Conservation (phyloP, 1,140 invertebrate species). For the Rhynchophorus ferrugineus region DNA sequence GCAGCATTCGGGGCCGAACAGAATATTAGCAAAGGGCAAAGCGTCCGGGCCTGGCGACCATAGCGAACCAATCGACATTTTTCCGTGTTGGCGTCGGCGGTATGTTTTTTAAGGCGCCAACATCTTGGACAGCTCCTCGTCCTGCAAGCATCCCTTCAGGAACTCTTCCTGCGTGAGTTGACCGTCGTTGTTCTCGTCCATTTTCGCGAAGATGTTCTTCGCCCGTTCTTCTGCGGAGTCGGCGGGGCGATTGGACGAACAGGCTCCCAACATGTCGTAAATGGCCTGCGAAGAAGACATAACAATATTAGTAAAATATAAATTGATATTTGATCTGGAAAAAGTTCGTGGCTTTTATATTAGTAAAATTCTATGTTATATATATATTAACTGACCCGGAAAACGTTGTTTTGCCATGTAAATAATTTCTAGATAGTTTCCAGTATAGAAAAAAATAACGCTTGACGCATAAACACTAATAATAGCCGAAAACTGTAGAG, state of each 20-base stretch:
- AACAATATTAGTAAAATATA: not conserved
- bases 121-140: constrained; percentile 95
- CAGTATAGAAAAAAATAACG: too few relatives aligned
- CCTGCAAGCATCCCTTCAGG: constrained; percentile 96
- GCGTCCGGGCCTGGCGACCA: not conserved
- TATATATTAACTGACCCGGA: too few relatives aligned
- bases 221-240: constrained; percentile 93
- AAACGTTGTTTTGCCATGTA: too few relatives aligned
- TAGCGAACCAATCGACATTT: constrained; percentile 6
- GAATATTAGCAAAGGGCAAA: too few relatives aligned
- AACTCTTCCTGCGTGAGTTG: constrained; percentile 98
- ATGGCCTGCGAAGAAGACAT: constrained; percentile 68
- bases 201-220: constrained; percentile 97
- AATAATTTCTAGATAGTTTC: too few relatives aligned
- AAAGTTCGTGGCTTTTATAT: too few relatives aligned
- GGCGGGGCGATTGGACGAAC: constrained; percentile 84
- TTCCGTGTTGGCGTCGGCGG: not conserved
- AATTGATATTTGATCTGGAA: too few relatives aligned
- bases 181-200: constrained; percentile 98
- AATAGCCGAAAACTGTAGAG: too few relatives aligned
- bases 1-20: too few relatives aligned
- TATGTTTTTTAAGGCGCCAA: constrained; percentile 70
- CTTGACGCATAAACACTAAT: too few relatives aligned
- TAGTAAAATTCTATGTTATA: too few relatives aligned
- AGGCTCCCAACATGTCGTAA: constrained; percentile 96